Conservation (phyloP, 2,797 vertebrate species). For the Gallirallus australis region DNA sequence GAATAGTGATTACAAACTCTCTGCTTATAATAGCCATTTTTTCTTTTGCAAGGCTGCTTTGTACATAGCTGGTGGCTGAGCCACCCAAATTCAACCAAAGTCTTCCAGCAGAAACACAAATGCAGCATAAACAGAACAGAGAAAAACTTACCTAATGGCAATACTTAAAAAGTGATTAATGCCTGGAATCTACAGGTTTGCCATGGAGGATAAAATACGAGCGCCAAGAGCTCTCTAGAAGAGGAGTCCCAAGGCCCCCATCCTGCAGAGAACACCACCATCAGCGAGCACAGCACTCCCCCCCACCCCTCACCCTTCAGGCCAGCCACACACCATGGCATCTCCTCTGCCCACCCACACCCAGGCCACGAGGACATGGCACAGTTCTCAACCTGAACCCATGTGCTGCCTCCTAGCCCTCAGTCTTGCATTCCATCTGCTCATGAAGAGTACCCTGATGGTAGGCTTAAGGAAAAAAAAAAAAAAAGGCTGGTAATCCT, state of each 20-base stretch:
- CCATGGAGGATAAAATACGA: neutral
- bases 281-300: neutral
- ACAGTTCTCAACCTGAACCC: neutral
- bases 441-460: neutral
- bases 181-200: neutral
- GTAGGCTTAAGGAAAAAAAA: neutral
- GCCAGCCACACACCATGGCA: rapidly evolving
- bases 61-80: neutral
- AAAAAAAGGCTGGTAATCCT: neutral
- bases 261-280: too few species aligned
- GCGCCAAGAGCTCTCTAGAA: neutral
- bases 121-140: neutral
- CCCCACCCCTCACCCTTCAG: neutral
- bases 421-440: neutral
- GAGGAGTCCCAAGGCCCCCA: neutral
- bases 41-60: neutral
- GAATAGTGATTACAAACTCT: neutral
- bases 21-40: neutral
- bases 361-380: too few species aligned
- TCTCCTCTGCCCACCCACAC: neutral
- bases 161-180: neutral
- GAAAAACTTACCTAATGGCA: neutral
- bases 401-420: neutral
- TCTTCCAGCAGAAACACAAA: neutral
- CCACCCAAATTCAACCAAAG: neutral